Conservation (phyloP, 2,888 invertebrate species). For the Patella ulyssiponensis region DNA sequence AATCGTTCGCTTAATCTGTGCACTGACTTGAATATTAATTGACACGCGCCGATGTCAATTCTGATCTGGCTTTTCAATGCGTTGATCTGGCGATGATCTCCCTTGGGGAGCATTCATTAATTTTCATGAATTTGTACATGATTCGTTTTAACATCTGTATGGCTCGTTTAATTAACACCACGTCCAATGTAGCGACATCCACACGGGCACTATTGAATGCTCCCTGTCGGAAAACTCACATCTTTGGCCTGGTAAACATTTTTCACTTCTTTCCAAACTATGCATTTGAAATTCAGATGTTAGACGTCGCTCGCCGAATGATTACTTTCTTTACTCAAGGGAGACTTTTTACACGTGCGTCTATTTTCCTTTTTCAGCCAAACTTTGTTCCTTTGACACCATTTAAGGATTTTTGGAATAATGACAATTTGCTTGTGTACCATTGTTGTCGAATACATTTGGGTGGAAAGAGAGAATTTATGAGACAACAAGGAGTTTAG, state of each 20-base stretch:
- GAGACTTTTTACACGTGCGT: conserved; percentile 19
- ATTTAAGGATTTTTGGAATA: conserved; percentile 5
- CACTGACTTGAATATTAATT: conserved; percentile 33
- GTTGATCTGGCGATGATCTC: conserved; percentile 27
- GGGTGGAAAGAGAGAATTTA: neutral
- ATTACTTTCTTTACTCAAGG: conserved; percentile 20
- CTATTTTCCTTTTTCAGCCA: conserved; percentile 27
- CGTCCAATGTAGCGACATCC: conserved; percentile 17
- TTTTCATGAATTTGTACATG: conserved; percentile 42
- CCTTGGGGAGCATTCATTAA: conserved; percentile 36
- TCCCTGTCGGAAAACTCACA: conserved; percentile 28
- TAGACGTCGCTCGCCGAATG: neutral
- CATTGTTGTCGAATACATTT: neutral
- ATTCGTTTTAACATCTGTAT: conserved; percentile 35
- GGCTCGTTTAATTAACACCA: conserved; percentile 37
- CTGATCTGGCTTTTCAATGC: conserved; percentile 32
- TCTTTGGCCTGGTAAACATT: conserved; percentile 37
- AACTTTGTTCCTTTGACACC: conserved; percentile 19
- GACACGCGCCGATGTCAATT: conserved; percentile 33
- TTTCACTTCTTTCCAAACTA: conserved; percentile 32
- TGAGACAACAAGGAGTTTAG: neutral
- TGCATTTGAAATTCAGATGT: conserved; percentile 30
- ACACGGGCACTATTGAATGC: conserved; percentile 27
- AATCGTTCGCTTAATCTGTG: conserved; percentile 34
- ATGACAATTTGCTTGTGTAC: conserved; percentile 5